A percentile compares a stretch with the other conserved stretches of the same genome.
phyloP scores from a whole-genome alignment of 2,888 invertebrate species.

The Mystacides longicornis region DNA sequence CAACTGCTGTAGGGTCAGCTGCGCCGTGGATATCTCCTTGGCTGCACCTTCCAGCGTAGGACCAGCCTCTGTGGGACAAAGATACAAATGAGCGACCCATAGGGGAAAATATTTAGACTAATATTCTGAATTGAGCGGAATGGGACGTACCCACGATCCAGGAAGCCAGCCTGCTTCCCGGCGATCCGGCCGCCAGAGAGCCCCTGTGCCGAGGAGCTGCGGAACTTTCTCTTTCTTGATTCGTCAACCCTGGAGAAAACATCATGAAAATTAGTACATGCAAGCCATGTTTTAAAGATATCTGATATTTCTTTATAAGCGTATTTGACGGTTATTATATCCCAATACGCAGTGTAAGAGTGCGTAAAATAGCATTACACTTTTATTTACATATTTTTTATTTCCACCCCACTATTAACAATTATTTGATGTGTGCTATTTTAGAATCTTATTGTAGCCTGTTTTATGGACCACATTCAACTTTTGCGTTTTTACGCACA shows the following conservation, averaged over 20 bases:
- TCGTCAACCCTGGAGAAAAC: slow-evolving; percentile 46
- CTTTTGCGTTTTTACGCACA: too few species aligned
- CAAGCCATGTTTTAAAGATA: too few species aligned
- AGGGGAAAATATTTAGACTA: neutral
- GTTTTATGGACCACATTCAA: too few species aligned
- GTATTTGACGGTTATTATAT: too few species aligned
- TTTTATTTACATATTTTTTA: too few species aligned
- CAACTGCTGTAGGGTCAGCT: slow-evolving; percentile 62
- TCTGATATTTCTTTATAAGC: too few species aligned
- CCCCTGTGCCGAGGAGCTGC: slow-evolving; percentile 19
- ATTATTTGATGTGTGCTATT: too few species aligned
- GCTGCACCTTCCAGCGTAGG: slow-evolving; percentile 56
- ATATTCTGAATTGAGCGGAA: neutral
- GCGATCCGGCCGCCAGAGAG: slow-evolving; percentile 43
- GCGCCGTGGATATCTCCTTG: slow-evolving; percentile 58
- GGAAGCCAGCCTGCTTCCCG: slow-evolving; percentile 49
- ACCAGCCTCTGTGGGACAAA: slow-evolving; percentile 46
- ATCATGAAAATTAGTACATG: too few species aligned
- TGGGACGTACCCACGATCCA: slow-evolving; percentile 51
- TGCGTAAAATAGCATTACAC: too few species aligned
- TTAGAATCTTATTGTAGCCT: too few species aligned
- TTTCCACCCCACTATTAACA: too few species aligned
- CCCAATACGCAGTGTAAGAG: too few species aligned
- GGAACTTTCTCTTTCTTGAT: slow-evolving; percentile 29
- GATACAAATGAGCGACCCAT: neutral